Evolutionary conservation across 2,113 vertebrate species (phyloP).

Genomic region (Scalopus aquaticus): DNA sequence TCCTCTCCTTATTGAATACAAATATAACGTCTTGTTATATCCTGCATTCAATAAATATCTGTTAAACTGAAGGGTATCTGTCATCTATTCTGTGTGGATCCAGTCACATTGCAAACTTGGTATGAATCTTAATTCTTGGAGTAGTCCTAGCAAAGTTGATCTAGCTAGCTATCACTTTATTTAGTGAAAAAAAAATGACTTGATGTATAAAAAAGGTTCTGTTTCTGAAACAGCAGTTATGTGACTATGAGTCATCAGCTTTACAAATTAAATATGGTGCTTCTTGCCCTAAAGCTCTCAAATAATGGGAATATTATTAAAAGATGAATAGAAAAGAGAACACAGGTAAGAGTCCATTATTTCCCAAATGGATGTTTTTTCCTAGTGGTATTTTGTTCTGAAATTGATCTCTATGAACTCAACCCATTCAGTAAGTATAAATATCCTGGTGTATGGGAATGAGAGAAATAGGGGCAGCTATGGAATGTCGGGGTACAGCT

Average conservation of each 20-base stretch:
- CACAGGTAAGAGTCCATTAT: neutral
- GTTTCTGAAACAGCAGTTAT: neutral
- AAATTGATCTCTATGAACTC: conserved; percentile 5
- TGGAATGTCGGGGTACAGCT: neutral
- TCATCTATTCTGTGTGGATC: neutral
- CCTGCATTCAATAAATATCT: neutral
- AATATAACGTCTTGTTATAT: neutral
- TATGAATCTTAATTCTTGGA: neutral
- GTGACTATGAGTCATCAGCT: neutral
- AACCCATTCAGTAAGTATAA: neutral
- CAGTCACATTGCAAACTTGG: neutral
- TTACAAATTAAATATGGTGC: neutral
- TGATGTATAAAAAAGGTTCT: neutral
- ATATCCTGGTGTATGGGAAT: neutral
- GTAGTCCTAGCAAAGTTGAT: neutral
- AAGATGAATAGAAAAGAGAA: neutral
- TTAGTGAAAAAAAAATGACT: conserved; percentile 32
- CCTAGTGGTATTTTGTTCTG: neutral
- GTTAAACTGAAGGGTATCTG: neutral
- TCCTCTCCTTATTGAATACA: neutral
- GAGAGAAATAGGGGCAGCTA: neutral
- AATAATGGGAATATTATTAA: conserved; percentile 45
- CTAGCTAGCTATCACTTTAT: neutral
- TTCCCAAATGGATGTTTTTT: conserved; percentile 38
- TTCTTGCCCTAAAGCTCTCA: neutral